A percentile compares a stretch with the other conserved stretches of the same genome.
Evolutionary conservation across 2,888 invertebrate genomes (phyloP).

Genomic region (Agonum fuliginosum): DNA sequence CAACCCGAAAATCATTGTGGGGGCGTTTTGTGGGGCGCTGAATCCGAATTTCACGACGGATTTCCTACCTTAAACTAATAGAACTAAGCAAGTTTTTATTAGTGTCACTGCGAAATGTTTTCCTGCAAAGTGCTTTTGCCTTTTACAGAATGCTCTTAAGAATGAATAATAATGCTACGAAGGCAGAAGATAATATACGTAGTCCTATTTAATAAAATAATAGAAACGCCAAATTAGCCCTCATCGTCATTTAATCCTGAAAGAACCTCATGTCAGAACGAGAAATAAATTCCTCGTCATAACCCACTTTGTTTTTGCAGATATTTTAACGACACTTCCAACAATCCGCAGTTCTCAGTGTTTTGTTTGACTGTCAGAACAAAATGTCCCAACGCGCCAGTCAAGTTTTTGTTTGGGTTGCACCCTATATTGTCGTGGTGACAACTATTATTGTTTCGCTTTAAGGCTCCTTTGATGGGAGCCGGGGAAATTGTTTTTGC

Average conservation of each 20-base stretch:
- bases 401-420: constrained; percentile 24
- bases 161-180: too few species aligned
- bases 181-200: too few species aligned
- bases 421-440: constrained; percentile 24
- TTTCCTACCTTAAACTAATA: too few species aligned
- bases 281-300: constrained; percentile 20
- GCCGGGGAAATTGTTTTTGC: constrained; percentile 24
- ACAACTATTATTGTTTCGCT: constrained; percentile 39
- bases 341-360: constrained; percentile 22
- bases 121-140: too few species aligned
- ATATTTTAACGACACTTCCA: constrained; percentile 19
- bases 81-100: too few species aligned
- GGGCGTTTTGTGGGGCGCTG: too few species aligned
- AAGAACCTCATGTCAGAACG: not conserved
- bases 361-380: constrained; percentile 17
- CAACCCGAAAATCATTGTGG: too few species aligned
- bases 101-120: too few species aligned
- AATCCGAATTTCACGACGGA: too few species aligned
- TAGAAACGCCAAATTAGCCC: not conserved
- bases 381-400: constrained; percentile 12
- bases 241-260: not conserved
- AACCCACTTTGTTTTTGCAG: constrained; percentile 28
- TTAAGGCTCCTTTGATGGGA: constrained; percentile 18
- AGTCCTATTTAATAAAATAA: not conserved
- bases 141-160: too few species aligned